phyloP scores from a whole-genome alignment of 2,113 vertebrate species.

The Lepus americanus region DNA sequence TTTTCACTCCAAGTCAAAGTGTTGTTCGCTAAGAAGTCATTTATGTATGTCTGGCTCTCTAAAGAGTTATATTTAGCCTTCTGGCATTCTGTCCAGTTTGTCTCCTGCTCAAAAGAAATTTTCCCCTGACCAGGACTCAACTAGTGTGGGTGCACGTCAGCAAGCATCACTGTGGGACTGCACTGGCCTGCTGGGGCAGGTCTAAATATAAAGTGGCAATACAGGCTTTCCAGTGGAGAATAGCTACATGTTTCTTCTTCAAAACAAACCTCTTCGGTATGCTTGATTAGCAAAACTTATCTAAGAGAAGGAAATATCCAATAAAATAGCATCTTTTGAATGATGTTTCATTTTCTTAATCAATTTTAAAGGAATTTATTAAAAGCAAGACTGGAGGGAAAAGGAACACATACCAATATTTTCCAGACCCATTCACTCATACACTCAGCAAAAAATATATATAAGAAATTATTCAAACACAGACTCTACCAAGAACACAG shows the following conservation, averaged over 20 bases:
- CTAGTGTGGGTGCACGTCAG: not conserved
- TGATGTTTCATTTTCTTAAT: not conserved
- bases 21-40: slow-evolving; percentile 25
- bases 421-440: slow-evolving; percentile 12
- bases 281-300: not conserved
- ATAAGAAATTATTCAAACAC: not conserved
- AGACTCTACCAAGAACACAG: not conserved
- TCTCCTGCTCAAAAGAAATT: slow-evolving; percentile 49
- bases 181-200: not conserved
- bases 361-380: slow-evolving; percentile 37
- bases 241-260: not conserved
- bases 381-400: not conserved
- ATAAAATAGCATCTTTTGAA: not conserved
- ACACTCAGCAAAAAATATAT: not conserved
- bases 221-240: not conserved
- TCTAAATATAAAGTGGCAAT: slow-evolving; percentile 54
- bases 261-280: not conserved
- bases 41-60: slow-evolving; percentile 22
- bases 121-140: not conserved
- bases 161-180: slow-evolving; percentile 2
- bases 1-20: slow-evolving; percentile 55
- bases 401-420: not conserved
- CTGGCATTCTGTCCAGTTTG: slow-evolving; percentile 66
- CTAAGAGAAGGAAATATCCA: not conserved
- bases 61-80: slow-evolving; percentile 75